Evolutionary conservation across 2,888 invertebrate species (phyloP), one percentile per base, ranked within the genome.

Genomic region (Ochlodes sylvanus): DNA sequence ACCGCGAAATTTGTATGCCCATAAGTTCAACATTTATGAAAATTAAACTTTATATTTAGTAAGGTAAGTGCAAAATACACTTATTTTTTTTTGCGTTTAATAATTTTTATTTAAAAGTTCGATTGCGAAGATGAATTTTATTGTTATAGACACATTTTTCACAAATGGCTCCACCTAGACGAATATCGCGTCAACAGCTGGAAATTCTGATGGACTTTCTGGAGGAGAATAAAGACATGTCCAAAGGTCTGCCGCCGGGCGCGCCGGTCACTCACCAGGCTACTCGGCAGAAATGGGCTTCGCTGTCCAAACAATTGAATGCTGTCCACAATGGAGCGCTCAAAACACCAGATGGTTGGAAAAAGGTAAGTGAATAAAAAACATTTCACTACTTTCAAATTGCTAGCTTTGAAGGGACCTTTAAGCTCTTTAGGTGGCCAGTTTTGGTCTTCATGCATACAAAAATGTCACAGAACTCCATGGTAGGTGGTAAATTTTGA

Each of bases 81-180:
- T 52, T 21, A 38, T 9, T 1, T 12, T 38, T 10, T 32, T 32
- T 0, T 34, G 34, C 34, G 34, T 38, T 38, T 38, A 27, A 2
- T 10, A 38, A 9, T 38, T 38, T 38, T 12, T 9, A 38, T 38
- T 38, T 38, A 12, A 10, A 38, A 38, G 12, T 38, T 12, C 12
- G 27, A 27, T 27, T 27, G 27, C 5, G 2, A 27, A 27, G 27
- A 27, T 5, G 27, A 27, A 27, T 27, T 27, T 4, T 4, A 27
- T 27, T 27, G 27, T 27, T 27, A 27, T 27, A 27, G 27, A 27
- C 5, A 27, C n/a, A 5, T 10, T 44, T 9, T 47, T 27, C 17
- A 61, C 68, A 86, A 83, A 91, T 92, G 92, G 90, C 90, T 63
- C 91, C 92, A n/a, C 92, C 90, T 66, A 83, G 90, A 17, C 84